phyloP scores from a whole-genome alignment of 2,888 invertebrate genomes.

The Gastrophysa polygoni region DNA sequence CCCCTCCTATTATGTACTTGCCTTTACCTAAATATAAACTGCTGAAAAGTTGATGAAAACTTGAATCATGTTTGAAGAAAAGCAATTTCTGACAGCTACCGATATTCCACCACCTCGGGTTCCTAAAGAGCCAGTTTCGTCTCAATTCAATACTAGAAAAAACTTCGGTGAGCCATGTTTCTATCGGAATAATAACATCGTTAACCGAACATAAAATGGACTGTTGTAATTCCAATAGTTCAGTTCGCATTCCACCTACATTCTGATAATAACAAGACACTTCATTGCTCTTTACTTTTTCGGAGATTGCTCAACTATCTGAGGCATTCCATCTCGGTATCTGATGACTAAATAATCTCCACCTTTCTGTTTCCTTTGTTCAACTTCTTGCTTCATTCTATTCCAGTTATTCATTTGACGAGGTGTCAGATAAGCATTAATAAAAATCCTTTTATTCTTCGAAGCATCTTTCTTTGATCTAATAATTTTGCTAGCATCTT shows the following conservation, averaged over 20 bases:
- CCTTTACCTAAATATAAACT: neutral
- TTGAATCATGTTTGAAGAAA: too few species aligned
- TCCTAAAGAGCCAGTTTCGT: too few species aligned
- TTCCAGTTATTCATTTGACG: slow-evolving; percentile 8
- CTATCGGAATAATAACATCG: slow-evolving; percentile 1
- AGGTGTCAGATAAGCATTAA: neutral
- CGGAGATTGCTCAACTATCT: neutral
- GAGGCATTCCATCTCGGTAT: neutral
- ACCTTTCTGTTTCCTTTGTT: too few species aligned
- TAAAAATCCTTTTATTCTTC: neutral
- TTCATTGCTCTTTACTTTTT: too few species aligned
- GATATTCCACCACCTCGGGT: too few species aligned
- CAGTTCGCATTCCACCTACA: neutral
- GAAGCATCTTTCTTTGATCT: neutral
- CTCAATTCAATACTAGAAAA: slow-evolving; percentile 5
- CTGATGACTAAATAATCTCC: too few species aligned
- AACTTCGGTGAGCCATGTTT: neutral
- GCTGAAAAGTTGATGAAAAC: neutral
- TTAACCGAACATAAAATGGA: neutral
- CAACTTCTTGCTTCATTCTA: neutral
- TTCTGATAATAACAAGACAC: too few species aligned
- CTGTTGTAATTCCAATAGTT: slow-evolving; percentile 4
- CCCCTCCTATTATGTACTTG: slow-evolving; percentile 5
- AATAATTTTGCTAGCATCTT: neutral
- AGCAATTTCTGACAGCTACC: too few species aligned